A percentile compares a stretch with the other conserved stretches of the same genome.
Conservation (phyloP, 2,888 invertebrate species). For the Stenoptilia bipunctidactyla region DNA sequence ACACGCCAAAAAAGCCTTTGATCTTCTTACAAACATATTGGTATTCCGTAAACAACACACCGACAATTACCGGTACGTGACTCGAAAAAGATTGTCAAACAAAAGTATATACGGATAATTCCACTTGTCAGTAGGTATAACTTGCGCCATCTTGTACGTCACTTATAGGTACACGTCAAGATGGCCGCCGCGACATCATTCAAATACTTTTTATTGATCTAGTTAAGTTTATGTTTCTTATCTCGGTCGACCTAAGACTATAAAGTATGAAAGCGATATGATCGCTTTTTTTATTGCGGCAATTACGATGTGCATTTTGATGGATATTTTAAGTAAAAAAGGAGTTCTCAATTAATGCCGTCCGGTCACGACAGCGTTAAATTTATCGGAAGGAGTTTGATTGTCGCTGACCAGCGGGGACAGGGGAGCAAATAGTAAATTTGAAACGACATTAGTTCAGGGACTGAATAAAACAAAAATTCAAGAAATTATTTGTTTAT, state of each 20-base stretch:
- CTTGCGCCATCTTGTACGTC: conserved; percentile 35
- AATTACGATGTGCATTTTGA: conserved; percentile 64
- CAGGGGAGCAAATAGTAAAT: conserved; percentile 30
- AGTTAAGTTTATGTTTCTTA: conserved; percentile 10
- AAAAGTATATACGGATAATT: conserved; percentile 33
- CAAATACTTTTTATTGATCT: conserved; percentile 2
- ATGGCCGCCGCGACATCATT: conserved; percentile 11
- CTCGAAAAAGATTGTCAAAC: conserved; percentile 43
- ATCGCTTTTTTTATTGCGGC: conserved; percentile 38
- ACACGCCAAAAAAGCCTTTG: conserved; percentile 65
- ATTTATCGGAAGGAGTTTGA: conserved; percentile 48
- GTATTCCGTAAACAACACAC: conserved; percentile 51
- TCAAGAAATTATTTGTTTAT: conserved; percentile 66
- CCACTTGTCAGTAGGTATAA: conserved; percentile 26
- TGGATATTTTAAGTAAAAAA: conserved; percentile 47
- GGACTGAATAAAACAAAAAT: conserved; percentile 46
- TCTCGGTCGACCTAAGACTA: conserved; percentile 8
- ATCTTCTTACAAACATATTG: conserved; percentile 55
- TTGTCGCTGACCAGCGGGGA: conserved; percentile 31
- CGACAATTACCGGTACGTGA: conserved; percentile 62
- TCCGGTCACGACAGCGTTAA: conserved; percentile 58
- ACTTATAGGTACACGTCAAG: conserved; percentile 10
- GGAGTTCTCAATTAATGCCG: conserved; percentile 51
- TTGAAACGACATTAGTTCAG: conserved; percentile 41
- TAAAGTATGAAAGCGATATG: conserved; percentile 13